Percentiles rank a stretch among this genome's conserved stretches.
These are phyloP conservation scores for Argya squamiceps DNA, from an alignment of 2,797 vertebrate species.

Conservation along the genomic window DNA sequence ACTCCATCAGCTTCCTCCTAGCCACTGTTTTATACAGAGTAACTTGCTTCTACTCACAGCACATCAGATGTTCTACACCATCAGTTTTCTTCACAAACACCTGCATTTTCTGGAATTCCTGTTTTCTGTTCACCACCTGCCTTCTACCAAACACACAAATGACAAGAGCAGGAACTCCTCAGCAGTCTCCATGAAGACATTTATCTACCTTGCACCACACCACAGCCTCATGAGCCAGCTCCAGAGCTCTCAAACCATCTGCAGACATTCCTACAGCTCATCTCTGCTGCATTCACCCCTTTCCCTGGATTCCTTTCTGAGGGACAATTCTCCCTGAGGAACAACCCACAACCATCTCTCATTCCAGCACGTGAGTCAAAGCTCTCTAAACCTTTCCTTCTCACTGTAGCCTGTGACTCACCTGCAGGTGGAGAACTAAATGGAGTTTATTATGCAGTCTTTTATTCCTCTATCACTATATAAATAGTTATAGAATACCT, in stretches of 20 bases:
- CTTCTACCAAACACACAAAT: not conserved
- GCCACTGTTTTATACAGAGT: not conserved
- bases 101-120: not conserved
- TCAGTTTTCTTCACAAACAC: not conserved
- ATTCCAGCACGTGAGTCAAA: not conserved
- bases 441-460: not conserved
- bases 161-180: not conserved
- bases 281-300: not conserved
- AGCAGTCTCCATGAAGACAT: not conserved
- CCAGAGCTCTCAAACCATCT: not conserved
- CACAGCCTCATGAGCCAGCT: not conserved
- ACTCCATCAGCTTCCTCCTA: not conserved
- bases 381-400: not conserved
- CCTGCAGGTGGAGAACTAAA: conserved; percentile 8
- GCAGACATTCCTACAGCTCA: not conserved
- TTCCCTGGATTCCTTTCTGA: not conserved
- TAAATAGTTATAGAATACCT: conserved; percentile 10
- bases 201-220: not conserved
- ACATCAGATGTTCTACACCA: not conserved
- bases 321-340: not conserved
- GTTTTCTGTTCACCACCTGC: not conserved
- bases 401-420: conserved; percentile 1
- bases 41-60: not conserved
- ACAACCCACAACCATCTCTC: not conserved
- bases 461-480: not conserved